Conservation (phyloP, 2,113 vertebrate genomes). For the Aptenodytes forsteri region DNA sequence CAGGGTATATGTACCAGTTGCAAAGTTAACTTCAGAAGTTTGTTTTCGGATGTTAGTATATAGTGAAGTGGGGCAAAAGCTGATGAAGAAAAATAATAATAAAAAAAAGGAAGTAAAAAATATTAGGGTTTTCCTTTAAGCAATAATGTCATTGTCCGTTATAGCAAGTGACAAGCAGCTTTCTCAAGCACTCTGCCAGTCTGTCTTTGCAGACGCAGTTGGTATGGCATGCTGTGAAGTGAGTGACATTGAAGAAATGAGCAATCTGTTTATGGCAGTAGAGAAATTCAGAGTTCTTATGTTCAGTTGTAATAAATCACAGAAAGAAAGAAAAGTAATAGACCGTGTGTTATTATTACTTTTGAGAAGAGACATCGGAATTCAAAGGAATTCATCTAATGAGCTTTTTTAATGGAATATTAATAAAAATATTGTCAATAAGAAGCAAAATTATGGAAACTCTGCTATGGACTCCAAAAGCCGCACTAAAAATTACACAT, state of each 20-base stretch:
- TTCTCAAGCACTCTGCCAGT: not conserved
- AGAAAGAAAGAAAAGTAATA: not conserved
- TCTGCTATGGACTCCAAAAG: not conserved
- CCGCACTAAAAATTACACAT: not conserved
- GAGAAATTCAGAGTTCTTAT: not conserved
- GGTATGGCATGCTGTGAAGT: not conserved
- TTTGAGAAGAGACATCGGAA: not conserved
- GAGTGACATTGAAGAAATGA: slow-evolving; percentile 54
- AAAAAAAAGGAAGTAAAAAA: not conserved
- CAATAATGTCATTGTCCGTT: slow-evolving; percentile 1
- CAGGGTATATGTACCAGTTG: not conserved
- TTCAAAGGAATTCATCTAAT: not conserved
- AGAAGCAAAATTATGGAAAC: not conserved
- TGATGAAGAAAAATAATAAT: not conserved
- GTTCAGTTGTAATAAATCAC: slow-evolving; percentile 16
- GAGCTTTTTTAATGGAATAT: not conserved
- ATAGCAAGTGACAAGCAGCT: slow-evolving; percentile 27
- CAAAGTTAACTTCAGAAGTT: not conserved
- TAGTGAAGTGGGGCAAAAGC: not conserved
- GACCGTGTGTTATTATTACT: not conserved
- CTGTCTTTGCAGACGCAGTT: not conserved
- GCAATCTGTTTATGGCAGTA: slow-evolving; percentile 28
- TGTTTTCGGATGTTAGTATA: not conserved
- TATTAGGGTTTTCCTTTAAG: not conserved
- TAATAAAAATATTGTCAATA: not conserved